A percentile compares a stretch with the other conserved stretches of the same genome.
These are phyloP conservation scores for Oeneis ivallda DNA, from an alignment of 2,888 invertebrate genomes.

Conservation along the genomic window DNA sequence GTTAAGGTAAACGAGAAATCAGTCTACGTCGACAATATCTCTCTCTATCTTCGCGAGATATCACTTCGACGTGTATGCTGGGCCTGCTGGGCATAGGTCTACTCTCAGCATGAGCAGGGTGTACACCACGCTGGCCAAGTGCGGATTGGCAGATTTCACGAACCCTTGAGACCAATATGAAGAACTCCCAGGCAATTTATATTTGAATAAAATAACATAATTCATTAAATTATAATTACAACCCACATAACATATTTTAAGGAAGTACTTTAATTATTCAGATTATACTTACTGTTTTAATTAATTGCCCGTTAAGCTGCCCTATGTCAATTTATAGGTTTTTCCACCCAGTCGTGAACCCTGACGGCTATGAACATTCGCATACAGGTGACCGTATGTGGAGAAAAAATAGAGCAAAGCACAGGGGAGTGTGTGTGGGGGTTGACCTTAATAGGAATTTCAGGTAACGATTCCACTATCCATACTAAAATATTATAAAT, in stretches of 20 bases:
- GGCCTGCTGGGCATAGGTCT: no score
- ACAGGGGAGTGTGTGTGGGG: conserved; percentile 81
- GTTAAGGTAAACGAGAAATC: no score
- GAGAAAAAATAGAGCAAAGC: conserved; percentile 86
- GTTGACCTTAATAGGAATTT: conserved; percentile 94
- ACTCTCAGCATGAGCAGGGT: no score
- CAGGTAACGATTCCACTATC: conserved; percentile 66
- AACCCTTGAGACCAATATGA: no score
- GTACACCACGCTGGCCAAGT: no score
- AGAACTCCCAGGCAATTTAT: no score
- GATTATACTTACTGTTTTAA: neutral
- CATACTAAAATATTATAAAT: no score
- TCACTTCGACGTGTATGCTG: no score
- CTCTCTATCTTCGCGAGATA: no score
- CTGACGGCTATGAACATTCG: conserved; percentile 93
- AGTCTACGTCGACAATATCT: no score
- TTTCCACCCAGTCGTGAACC: conserved; percentile 88
- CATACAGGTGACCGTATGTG: conserved; percentile 90
- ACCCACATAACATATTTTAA: neutral
- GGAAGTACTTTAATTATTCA: conserved; percentile 8
- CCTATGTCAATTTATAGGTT: conserved; percentile 68
- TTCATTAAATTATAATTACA: neutral
- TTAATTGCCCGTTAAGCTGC: conserved; percentile 1
- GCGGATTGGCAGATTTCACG: no score
- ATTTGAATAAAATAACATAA: no score